Evolutionary conservation across 2,113 vertebrate species (phyloP).

Genomic region (Copsychus sechellarum): DNA sequence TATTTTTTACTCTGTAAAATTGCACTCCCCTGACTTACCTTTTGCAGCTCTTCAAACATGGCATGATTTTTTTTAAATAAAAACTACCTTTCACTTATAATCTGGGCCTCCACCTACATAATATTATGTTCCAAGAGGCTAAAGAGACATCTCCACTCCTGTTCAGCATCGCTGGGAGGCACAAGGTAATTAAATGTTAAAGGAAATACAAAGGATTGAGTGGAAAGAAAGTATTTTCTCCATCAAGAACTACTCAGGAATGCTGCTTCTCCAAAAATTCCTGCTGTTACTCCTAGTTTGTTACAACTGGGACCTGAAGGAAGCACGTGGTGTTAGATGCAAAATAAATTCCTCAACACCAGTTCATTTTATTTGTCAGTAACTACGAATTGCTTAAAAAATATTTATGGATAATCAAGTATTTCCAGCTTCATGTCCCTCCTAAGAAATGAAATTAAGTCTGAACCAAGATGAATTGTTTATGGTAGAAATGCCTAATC

Average conservation of each 20-base stretch:
- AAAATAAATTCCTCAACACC: not conserved
- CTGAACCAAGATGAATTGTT: not conserved
- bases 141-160: not conserved
- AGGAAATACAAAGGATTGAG: not conserved
- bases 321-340: not conserved
- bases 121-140: not conserved
- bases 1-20: not conserved
- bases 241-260: not conserved
- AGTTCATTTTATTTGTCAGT: not conserved
- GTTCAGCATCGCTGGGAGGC: not conserved
- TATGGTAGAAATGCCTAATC: not conserved
- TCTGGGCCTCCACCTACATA: not conserved
- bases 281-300: not conserved
- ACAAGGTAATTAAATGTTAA: not conserved
- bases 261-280: not conserved
- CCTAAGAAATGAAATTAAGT: not conserved
- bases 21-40: constrained; percentile 5
- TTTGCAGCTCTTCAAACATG: not conserved
- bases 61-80: not conserved
- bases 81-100: not conserved
- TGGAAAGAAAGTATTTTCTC: not conserved
- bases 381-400: not conserved
- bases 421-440: not conserved
- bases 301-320: not conserved
- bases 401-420: not conserved